phyloP scores from a whole-genome alignment of 1,140 invertebrate genomes.

The Potamilus streckersoni region DNA sequence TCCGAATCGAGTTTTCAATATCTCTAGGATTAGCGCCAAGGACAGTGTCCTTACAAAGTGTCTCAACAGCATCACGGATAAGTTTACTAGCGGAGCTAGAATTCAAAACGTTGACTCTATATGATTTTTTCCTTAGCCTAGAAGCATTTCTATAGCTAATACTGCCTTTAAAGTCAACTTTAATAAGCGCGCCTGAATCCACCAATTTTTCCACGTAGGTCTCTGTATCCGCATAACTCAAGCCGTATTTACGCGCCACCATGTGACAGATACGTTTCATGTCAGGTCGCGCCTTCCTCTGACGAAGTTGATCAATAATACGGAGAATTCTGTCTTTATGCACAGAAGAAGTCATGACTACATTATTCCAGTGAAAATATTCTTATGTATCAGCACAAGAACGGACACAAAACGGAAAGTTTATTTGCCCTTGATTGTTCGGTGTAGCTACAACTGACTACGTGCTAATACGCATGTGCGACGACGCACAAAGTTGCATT shows the following conservation, averaged over 20 bases:
- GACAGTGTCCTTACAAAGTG: conserved; percentile 1
- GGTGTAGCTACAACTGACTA: too few relatives aligned
- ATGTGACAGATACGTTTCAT: conserved; percentile 83
- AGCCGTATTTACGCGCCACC: conserved; percentile 78
- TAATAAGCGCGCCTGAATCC: conserved; percentile 79
- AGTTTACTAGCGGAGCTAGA: conserved; percentile 30
- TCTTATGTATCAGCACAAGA: too few relatives aligned
- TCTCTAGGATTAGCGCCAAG: too few relatives aligned
- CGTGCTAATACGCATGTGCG: too few relatives aligned
- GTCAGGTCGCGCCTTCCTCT: conserved; percentile 84
- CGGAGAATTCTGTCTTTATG: conserved; percentile 81
- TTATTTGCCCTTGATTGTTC: too few relatives aligned
- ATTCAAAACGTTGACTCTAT: conserved; percentile 36
- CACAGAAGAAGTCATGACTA: conserved; percentile 1
- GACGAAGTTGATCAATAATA: conserved; percentile 83
- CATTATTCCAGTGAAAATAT: too few relatives aligned
- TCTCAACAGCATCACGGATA: conserved; percentile 33
- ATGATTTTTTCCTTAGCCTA: conserved; percentile 50
- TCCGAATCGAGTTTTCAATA: too few relatives aligned
- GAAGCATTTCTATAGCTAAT: conserved; percentile 83
- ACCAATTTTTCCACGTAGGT: conserved; percentile 80
- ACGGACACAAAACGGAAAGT: too few relatives aligned
- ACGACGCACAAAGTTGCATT: too few relatives aligned
- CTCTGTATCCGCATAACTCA: conserved; percentile 79
- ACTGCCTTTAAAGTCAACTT: conserved; percentile 86